Conservation (phyloP, 2,888 invertebrate genomes). For the Chalcis sispes region DNA sequence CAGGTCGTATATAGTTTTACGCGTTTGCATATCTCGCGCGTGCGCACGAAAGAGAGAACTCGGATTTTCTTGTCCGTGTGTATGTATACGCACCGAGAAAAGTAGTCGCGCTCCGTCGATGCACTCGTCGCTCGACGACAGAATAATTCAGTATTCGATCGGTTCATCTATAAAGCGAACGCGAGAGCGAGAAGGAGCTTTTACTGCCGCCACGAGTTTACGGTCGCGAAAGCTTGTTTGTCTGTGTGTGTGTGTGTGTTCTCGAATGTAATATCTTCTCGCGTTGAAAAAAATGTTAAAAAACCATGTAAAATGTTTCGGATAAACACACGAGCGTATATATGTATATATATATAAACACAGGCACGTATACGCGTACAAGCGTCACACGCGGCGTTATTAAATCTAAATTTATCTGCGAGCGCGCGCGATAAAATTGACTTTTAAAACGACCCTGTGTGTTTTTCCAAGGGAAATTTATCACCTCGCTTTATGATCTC, state of each 20-base stretch:
- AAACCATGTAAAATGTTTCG: conserved; percentile 22
- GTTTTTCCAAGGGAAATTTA: no score
- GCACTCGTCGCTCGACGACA: no score
- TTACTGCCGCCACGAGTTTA: conserved; percentile 11
- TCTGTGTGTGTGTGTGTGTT: no score
- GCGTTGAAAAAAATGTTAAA: conserved; percentile 9
- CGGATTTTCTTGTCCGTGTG: neutral
- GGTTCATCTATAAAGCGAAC: no score
- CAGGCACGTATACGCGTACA: no score
- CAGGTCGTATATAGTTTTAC: conserved; percentile 43
- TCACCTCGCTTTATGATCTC: no score
- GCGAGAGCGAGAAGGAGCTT: neutral
- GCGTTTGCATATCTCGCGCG: conserved; percentile 44
- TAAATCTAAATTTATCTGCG: conserved; percentile 47
- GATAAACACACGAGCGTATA: conserved; percentile 6
- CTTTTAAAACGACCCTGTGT: conserved; percentile 34
- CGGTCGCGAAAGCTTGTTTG: conserved; percentile 8
- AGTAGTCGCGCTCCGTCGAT: neutral
- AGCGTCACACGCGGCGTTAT: conserved; percentile 23
- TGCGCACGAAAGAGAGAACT: no score
- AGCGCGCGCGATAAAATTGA: conserved; percentile 26
- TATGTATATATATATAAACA: no score
- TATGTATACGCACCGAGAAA: conserved; percentile 31
- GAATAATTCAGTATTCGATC: no score
- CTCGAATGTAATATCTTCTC: conserved; percentile 12